A percentile compares a stretch with the other conserved stretches of the same genome.
phyloP scores from a whole-genome alignment of 2,113 vertebrate genomes.

The Corynorhinus townsendii region DNA sequence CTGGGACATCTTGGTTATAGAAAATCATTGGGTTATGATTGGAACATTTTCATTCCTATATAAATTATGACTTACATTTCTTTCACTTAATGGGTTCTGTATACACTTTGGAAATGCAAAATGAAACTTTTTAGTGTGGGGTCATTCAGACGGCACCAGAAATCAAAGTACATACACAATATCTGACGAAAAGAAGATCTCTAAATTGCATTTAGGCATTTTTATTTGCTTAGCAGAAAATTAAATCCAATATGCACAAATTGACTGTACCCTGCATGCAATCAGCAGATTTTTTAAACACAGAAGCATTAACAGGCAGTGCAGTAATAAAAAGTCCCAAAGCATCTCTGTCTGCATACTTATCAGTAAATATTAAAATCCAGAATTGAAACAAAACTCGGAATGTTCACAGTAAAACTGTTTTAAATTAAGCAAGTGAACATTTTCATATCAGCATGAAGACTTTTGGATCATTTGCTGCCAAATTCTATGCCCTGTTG shows the following conservation, averaged over 20 bases:
- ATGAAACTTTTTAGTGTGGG: slow-evolving; percentile 62
- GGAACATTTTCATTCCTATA: slow-evolving; percentile 58
- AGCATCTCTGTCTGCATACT: slow-evolving; percentile 57
- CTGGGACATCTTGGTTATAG: slow-evolving; percentile 43
- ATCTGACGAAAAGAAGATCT: slow-evolving; percentile 38
- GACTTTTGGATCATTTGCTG: slow-evolving; percentile 28
- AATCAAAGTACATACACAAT: slow-evolving; percentile 46
- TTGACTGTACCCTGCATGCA: slow-evolving; percentile 60
- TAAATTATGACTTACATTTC: slow-evolving; percentile 56
- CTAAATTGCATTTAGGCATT: slow-evolving; percentile 59
- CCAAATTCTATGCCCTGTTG: not conserved
- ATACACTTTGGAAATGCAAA: slow-evolving; percentile 67
- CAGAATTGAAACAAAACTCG: slow-evolving; percentile 52
- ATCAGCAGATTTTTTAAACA: slow-evolving; percentile 62
- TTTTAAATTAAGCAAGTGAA: slow-evolving; percentile 33
- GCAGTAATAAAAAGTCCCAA: slow-evolving; percentile 58
- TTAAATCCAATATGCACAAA: slow-evolving; percentile 67
- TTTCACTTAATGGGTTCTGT: slow-evolving; percentile 63
- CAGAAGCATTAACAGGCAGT: slow-evolving; percentile 40
- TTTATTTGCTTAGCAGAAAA: slow-evolving; percentile 75
- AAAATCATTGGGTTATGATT: slow-evolving; percentile 50
- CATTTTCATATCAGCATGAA: slow-evolving; percentile 37
- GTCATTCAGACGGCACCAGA: slow-evolving; percentile 62
- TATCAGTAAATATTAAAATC: slow-evolving; percentile 62
- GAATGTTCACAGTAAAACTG: slow-evolving; percentile 11